phyloP scores from a whole-genome alignment of 2,888 invertebrate species.

The Lamellibrachia columna region DNA sequence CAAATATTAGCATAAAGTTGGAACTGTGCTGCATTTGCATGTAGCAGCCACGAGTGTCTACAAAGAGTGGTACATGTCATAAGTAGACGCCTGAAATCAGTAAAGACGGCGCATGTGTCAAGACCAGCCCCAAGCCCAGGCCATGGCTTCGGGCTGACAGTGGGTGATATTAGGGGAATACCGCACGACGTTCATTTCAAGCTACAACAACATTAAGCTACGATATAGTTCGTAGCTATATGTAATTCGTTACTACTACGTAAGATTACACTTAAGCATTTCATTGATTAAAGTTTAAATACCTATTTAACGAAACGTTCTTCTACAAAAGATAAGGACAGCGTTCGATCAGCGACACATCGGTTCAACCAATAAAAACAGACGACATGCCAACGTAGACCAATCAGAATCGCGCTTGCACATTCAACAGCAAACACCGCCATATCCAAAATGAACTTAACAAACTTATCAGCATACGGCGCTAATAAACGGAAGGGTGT shows the following conservation, averaged over 20 bases:
- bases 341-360: background rate
- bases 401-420: constrained; percentile 12
- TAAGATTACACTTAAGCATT: background rate
- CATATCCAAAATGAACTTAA: constrained; percentile 4
- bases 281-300: background rate
- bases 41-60: background rate
- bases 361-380: constrained; percentile 3
- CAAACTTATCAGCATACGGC: background rate
- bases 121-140: background rate
- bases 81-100: background rate
- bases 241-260: background rate
- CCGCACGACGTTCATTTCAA: background rate
- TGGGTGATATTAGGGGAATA: background rate
- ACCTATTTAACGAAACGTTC: background rate
- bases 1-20: background rate
- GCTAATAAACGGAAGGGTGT: background rate
- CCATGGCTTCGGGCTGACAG: background rate
- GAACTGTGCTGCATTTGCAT: background rate
- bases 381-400: background rate
- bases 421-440: constrained; percentile 16
- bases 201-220: background rate
- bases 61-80: too few relatives aligned
- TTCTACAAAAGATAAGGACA: background rate
- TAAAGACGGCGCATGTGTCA: too few relatives aligned
- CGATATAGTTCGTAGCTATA: background rate